phyloP scores from a whole-genome alignment of 1,140 invertebrate genomes.

The Pomacea maculata region DNA sequence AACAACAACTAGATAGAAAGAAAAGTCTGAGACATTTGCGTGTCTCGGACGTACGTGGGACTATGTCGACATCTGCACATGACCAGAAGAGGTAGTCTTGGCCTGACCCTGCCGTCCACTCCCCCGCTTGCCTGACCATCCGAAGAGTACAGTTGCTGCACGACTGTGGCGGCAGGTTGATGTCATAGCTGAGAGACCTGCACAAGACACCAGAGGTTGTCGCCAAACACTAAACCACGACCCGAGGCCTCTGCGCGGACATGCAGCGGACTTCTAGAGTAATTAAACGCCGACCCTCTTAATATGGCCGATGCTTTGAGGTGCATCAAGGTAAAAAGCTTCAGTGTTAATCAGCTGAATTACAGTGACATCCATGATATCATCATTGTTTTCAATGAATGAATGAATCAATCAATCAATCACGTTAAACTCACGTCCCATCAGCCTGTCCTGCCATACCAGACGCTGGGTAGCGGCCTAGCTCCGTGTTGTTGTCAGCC shows the following conservation, averaged over 20 bases:
- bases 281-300: no score
- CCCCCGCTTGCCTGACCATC: slow-evolving; percentile 85
- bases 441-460: neutral
- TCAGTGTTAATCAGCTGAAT: no score
- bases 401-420: neutral
- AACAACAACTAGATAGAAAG: no score
- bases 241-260: no score
- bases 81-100: slow-evolving; percentile 88
- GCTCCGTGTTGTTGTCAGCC: neutral
- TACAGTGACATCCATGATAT: no score
- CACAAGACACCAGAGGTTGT: neutral
- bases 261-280: no score
- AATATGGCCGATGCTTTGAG: no score
- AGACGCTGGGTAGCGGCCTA: neutral
- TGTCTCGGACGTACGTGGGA: neutral
- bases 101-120: slow-evolving; percentile 82
- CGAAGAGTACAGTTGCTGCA: slow-evolving; percentile 91
- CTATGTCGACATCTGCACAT: slow-evolving; percentile 93
- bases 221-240: no score
- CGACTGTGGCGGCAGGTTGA: slow-evolving; percentile 84
- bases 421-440: neutral
- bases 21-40: no score
- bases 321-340: no score
- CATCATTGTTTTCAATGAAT: no score
- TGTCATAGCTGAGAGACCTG: slow-evolving; percentile 83